Conservation (phyloP, 2,888 invertebrate species). For the Polietes domitor region DNA sequence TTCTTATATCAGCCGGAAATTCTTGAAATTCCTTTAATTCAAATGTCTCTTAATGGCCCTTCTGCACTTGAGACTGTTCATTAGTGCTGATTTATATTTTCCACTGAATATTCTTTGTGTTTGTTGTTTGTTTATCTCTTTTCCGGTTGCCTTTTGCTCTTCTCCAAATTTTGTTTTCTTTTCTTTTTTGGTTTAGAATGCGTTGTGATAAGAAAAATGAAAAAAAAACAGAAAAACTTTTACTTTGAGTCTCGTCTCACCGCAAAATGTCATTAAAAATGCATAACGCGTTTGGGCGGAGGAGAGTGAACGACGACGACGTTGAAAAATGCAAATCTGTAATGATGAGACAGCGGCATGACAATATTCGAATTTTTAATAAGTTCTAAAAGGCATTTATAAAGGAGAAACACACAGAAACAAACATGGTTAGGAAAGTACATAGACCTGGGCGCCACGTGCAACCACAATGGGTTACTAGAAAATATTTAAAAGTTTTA, state of each 20-base stretch:
- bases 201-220: not conserved
- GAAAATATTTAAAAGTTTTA: no score
- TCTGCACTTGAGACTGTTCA: not conserved
- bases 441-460: not conserved
- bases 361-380: constrained; percentile 19
- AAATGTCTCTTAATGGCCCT: not conserved
- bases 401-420: constrained; percentile 1
- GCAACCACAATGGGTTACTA: not conserved
- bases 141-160: not conserved
- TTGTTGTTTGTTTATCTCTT: not conserved
- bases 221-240: not conserved
- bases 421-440: not conserved
- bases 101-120: not conserved
- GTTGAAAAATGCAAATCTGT: constrained; percentile 16
- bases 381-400: not conserved
- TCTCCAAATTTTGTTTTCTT: not conserved
- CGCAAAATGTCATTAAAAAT: constrained; percentile 24
- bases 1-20: not conserved
- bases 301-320: not conserved
- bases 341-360: not conserved
- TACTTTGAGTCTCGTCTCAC: not conserved
- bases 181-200: not conserved
- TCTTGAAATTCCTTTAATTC: constrained; percentile 1
- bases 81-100: not conserved
- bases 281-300: not conserved